Evolutionary conservation across 2,888 invertebrate genomes (phyloP), one percentile per base, ranked within the genome.

Genomic region (Archips crataeganus): DNA sequence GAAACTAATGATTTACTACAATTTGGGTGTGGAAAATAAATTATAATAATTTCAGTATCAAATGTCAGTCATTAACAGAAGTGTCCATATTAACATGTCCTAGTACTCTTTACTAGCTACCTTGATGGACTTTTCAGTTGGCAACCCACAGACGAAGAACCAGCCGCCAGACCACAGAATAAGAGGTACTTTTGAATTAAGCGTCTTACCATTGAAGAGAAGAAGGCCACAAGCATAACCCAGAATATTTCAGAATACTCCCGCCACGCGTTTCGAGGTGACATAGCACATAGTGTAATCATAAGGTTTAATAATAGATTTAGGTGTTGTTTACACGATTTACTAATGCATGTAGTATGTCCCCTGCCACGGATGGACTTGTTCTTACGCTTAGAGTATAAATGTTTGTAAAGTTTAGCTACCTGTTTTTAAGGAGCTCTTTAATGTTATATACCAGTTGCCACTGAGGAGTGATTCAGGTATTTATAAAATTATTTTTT

Each of bases 101-200:
- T 84, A 86, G 85, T 82, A 80, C 86, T 81, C 85, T 81, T 87
- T 91, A 90, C 89, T 93, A 94, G 91, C 90, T 87, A 88, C 87
- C 90, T 88, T 87, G 87, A 91, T 94, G 94, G 94, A 90, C 94
- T 94, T 94, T 94, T 94, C 94, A 94, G 94, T 92, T 93, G 92
- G 90, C 84, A 88, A 84, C 81, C 83, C 84, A 74, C 76, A 80
- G 83, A 85, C 79, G 90, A 90, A 85, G 88, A 87, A 73, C 75
- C 70, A 45, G 75, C 79, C 63, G 74, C 77, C 76, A 79, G 75
- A 79, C 82, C 81, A 75, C 81, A 80, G 78, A 83, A 85, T 87
- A 87, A 79, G 93, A 94, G 94, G 94, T 94, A 94, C 92, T 90
- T 93, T 88, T 92, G 88, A 90, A 87, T 92, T 91, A 88, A 87